Base-by-base conservation (phyloP, 2,113 vertebrate species). In the Toxostoma redivivum region DNA sequence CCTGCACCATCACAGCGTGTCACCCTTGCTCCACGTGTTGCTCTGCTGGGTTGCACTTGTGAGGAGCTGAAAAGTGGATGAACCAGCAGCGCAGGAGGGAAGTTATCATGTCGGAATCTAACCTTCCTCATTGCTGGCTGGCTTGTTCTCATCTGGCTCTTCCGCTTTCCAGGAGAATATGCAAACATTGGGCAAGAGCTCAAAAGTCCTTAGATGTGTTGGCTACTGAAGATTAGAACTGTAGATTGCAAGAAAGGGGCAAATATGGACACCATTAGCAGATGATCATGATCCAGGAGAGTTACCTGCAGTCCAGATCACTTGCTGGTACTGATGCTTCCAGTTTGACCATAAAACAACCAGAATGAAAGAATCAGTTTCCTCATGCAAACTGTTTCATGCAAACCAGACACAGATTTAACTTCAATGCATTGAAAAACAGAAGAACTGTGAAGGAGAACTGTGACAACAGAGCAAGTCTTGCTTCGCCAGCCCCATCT, bases 61-160 rank as follows among this genome's bases (percentile, higher is more conserved):
- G 21, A 71, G 86, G 76, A 51, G 35, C 25, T 28, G 33, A 38
- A 81, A 92, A 74, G 65, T 28, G 7, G 7, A 4, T 14, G 21
- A n/a, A 27, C 12, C 45, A 53, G 33, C 6, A 37, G 51, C 0
- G 1, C 0, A 9, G 15, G 2, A 2, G 28, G 61, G 27, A 3
- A 23, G 10, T 15, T 57, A 12, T 4, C 40, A 4, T 12, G 28
- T 2, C 38, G 51, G 60, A 73, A 44, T 61, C 20, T 44, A 12
- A 40, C 37, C 40, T 67, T 28, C 37, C 37, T 74, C 35, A 51
- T 15, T 4, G 0, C 33, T 31, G 15, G 7, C 23, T 76, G 33
- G 9, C 33, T 80, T 30, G 21, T 7, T 35, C 35, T 66, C 1
- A 0, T 56, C 48, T 3, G 1, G 27, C 24, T 14, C 4, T 27